Evolutionary conservation across 2,888 invertebrate genomes (phyloP), one percentile per base, ranked within the genome.

Genomic region (Drepanosiphum platanoidis): DNA sequence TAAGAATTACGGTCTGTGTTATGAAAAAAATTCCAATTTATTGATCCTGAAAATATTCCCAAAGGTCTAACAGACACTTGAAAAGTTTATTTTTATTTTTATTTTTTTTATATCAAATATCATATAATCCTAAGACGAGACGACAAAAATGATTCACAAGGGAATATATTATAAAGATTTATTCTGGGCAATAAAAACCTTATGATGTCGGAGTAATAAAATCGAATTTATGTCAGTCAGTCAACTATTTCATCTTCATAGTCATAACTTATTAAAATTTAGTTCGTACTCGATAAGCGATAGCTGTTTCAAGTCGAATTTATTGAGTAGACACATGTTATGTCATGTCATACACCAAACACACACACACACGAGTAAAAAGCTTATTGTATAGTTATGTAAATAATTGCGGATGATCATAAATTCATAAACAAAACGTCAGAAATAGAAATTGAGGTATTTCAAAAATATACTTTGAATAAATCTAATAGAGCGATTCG

Each of bases 161-260:
- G 58, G 75, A 58, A 58, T 75, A 75, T 34, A 34, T 15, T 52
- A 75, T 27, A 75, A 52, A 72, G 42, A 75, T 58, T 52, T 75
- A 75, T 75, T 75, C 52, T 58, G 34, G 32, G 34, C 75, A 75
- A 75, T 75, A 75, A 75, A 75, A 75, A 75, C 42, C 15, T 58
- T 75, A 34, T 58, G 34, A 34, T n/a, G 32, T 75, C 58, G 34
- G 5, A 7, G 75, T 52, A 58, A 75, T 52, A 32, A 46, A 46
- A 46, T 3, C 22, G 3, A 34, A 75, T 46, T 46, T 13, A 46
- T 13, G 52, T 52, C 30, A 34, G 52, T 46, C 30, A 72, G 7
- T 58, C 13, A n/a, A 74, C 58, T n/a, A 74, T 52, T 58, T 75
- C 34, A 34, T 75, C n/a, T 22, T 75, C 34, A 58, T 46, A 46